Percentiles rank a stretch among this genome's conserved stretches.
These are phyloP conservation scores for Hippocampus barbouri DNA, from an alignment of 2,113 vertebrate genomes.

Conservation along the genomic window DNA sequence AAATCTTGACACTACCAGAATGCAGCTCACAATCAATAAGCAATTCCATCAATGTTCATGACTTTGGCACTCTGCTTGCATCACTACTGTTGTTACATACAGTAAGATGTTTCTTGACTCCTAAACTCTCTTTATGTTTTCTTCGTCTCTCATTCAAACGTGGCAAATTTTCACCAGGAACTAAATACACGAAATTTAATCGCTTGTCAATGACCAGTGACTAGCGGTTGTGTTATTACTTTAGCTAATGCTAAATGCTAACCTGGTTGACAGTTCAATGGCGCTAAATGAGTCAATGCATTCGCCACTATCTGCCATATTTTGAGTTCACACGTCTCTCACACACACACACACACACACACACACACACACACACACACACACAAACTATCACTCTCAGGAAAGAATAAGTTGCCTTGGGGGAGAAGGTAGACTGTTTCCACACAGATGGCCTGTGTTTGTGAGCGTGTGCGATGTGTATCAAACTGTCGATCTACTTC, in stretches of 20 bases:
- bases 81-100: not conserved
- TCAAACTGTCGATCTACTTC: slow-evolving; percentile 24
- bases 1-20: too few relatives aligned
- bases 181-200: too few relatives aligned
- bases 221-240: too few relatives aligned
- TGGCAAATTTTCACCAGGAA: not conserved
- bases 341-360: slow-evolving; percentile 18
- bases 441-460: slow-evolving; percentile 26
- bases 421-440: slow-evolving; percentile 56
- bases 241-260: too few relatives aligned
- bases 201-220: too few relatives aligned
- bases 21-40: too few relatives aligned
- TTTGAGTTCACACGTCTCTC: slow-evolving; percentile 14
- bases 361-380: slow-evolving; percentile 22
- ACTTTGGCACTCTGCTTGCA: not conserved
- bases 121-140: not conserved
- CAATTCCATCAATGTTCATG: not conserved
- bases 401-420: slow-evolving; percentile 44
- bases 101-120: not conserved
- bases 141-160: not conserved
- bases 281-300: too few relatives aligned
- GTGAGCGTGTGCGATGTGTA: slow-evolving; percentile 21
- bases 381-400: slow-evolving; percentile 10
- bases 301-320: not conserved
- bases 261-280: too few relatives aligned